A percentile compares a stretch with the other conserved stretches of the same genome.
These are phyloP conservation scores for Perithous albicinctus DNA, from an alignment of 2,888 invertebrate genomes.

Conservation along the genomic window DNA sequence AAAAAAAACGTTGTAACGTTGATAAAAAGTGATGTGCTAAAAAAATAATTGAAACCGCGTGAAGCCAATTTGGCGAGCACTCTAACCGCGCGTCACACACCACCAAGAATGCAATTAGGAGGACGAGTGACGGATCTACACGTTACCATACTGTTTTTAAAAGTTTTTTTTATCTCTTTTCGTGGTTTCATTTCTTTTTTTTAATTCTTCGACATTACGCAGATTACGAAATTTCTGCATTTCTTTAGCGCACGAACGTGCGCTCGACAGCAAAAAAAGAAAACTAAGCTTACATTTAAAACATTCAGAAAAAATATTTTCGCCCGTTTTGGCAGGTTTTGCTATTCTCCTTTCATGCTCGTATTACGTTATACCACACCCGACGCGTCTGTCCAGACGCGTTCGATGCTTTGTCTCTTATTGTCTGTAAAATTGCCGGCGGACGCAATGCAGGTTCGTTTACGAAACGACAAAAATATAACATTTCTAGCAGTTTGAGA, in stretches of 20 bases:
- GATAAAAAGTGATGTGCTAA: too few species aligned
- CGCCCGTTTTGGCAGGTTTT: not conserved
- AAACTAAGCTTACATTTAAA: not conserved
- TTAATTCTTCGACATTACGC: too few species aligned
- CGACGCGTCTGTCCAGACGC: not conserved
- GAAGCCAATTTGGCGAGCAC: slow-evolving; percentile 63
- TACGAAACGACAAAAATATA: not conserved
- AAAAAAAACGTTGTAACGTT: too few species aligned
- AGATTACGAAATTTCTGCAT: too few species aligned
- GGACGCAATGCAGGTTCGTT: slow-evolving; percentile 7
- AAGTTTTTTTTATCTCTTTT: slow-evolving; percentile 43
- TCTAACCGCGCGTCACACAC: slow-evolving; percentile 56
- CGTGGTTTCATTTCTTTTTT: slow-evolving; percentile 20
- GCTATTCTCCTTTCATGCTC: not conserved
- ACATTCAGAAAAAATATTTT: not conserved
- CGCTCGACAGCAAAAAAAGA: not conserved
- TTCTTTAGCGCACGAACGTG: not conserved
- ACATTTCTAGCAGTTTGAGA: not conserved
- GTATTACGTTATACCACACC: not conserved
- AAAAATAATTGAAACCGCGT: slow-evolving; percentile 22
- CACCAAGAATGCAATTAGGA: slow-evolving; percentile 63
- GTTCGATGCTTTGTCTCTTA: not conserved
- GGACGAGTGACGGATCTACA: slow-evolving; percentile 55
- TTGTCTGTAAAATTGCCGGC: not conserved
- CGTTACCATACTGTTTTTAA: slow-evolving; percentile 43